Base-by-base conservation (phyloP, 35 echinoderm and acorn worm species). In the Lytechinus pictus region DNA sequence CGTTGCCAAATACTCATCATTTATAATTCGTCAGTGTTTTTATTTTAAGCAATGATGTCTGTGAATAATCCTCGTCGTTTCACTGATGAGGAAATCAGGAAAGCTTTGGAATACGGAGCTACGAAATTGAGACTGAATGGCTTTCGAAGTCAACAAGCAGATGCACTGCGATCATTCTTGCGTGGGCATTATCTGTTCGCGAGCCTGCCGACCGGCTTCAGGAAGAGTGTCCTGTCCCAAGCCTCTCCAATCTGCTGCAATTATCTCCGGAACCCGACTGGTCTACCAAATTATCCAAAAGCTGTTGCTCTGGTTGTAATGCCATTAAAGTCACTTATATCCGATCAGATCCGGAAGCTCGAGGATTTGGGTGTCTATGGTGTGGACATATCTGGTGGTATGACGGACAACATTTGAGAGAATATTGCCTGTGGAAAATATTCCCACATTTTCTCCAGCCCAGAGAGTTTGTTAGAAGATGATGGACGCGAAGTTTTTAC, bases 401-500 rank as follows among this genome's bases (percentile, higher is more conserved):
- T 92, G 91, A 92, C 27, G 2, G 91, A 92, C 91, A 2, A 6
- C 54, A 28, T 92, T 53, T 53, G 91, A 54, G 91, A 92, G 52
- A 53, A 53, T 6, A 54, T 92, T 53, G 5, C 91, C 16, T 92
- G 52, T 54, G 91, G 5, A 2, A 55, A 27, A 28, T 92, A 92
- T 19, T 92, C 91, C 4, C 24, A 51, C 27, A 28, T 92, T 55
- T 92, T 92, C 28, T 52, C 91, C 27, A 92, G 91, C 54, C 91
- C 91, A 6, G 91, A 92, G 91, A 92, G 91, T 92, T 92, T 92
- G 91, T 53, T 92, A n/a, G 91, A 92, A n/a, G n/a, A n/a, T 3
- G 91, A 92, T 53, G 27, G 27, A 2, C 91, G 52, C 7, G 91
- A 92, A 92, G 4, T 92, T 4, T 54, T 92, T 27, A 19, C 52